Conservation (phyloP, 2,113 vertebrate species). For the Riparia riparia region DNA sequence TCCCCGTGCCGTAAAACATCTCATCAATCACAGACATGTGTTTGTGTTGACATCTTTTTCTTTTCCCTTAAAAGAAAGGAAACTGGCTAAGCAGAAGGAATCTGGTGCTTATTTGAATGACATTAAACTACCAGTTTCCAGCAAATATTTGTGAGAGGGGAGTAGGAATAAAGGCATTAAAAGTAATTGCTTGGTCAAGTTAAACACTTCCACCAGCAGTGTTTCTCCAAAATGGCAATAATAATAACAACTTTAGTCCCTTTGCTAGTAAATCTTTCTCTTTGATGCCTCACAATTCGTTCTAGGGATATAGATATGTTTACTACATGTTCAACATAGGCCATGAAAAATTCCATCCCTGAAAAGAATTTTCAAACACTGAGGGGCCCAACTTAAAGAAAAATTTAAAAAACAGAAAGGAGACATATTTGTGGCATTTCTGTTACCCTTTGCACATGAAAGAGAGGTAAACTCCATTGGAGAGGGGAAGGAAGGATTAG, state of each 20-base stretch:
- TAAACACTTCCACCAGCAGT: neutral
- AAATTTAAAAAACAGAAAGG: neutral
- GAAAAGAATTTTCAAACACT: neutral
- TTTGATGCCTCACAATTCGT: neutral
- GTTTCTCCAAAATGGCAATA: neutral
- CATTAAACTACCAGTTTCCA: slow-evolving; percentile 4
- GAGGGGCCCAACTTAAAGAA: neutral
- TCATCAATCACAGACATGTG: slow-evolving; percentile 55
- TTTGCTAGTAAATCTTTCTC: neutral
- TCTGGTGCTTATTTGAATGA: slow-evolving; percentile 24
- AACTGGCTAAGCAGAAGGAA: slow-evolving; percentile 46
- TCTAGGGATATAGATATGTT: neutral
- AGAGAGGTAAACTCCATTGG: neutral
- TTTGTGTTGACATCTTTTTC: slow-evolving; percentile 28
- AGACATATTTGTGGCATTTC: neutral
- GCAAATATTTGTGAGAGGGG: slow-evolving; percentile 21
- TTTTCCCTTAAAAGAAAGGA: slow-evolving; percentile 44
- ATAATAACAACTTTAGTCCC: neutral
- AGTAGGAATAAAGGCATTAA: slow-evolving; percentile 12
- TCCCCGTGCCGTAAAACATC: slow-evolving; percentile 22
- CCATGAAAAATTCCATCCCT: neutral
- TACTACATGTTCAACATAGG: neutral
- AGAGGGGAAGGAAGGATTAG: neutral
- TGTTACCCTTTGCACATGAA: neutral
- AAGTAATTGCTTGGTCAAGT: slow-evolving; percentile 15